Conservation (phyloP, 2,888 invertebrate genomes). For the Odontomyia ornata region DNA sequence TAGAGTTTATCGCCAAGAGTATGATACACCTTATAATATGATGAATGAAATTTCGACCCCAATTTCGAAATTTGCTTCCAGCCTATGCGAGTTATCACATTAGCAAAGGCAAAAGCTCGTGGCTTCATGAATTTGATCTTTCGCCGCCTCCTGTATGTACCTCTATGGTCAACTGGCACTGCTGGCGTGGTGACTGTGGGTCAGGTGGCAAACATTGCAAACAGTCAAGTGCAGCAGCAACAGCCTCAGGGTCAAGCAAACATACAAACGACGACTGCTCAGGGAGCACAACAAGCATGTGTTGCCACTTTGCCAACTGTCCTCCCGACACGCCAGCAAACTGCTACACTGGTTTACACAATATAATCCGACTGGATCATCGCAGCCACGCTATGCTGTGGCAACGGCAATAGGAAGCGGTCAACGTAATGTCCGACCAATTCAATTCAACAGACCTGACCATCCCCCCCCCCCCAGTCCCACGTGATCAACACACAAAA, state of each 20-base stretch:
- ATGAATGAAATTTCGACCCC: too few species aligned
- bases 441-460: constrained; percentile 61
- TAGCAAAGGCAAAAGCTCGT: too few species aligned
- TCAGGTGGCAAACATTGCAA: constrained; percentile 51
- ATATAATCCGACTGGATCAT: constrained; percentile 57
- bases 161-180: constrained; percentile 50
- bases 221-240: constrained; percentile 50
- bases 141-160: too few species aligned
- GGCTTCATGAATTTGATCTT: too few species aligned
- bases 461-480: too few species aligned
- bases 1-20: too few species aligned
- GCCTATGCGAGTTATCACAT: too few species aligned
- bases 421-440: too few species aligned
- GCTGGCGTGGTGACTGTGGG: constrained; percentile 53
- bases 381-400: constrained; percentile 57
- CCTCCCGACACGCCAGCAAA: constrained; percentile 60
- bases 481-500: too few species aligned
- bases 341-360: constrained; percentile 63
- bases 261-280: constrained; percentile 54
- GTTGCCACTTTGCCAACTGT: constrained; percentile 62
- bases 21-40: too few species aligned
- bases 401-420: constrained; percentile 59
- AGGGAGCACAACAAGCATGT: constrained; percentile 58
- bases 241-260: constrained; percentile 49
- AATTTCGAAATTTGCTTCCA: too few species aligned